Base-by-base conservation (phyloP, 2,797 vertebrate species). In the Rhinatrema bivittatum region DNA sequence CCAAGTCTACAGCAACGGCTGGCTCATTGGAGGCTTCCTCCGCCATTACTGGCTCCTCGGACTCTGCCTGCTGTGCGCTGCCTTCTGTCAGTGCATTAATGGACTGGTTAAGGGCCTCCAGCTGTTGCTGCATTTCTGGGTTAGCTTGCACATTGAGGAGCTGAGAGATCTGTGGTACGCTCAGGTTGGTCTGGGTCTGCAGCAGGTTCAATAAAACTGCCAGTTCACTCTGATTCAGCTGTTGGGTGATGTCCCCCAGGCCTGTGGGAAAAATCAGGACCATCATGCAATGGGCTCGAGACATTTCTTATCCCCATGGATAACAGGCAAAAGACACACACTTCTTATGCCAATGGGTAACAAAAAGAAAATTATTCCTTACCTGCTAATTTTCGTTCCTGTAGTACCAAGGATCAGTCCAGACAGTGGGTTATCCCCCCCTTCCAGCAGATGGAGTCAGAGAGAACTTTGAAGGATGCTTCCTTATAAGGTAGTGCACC, bases 101-200 rank as follows among this genome's bases (percentile, higher is more conserved):
- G 26, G 93, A 85, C 50, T 94, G 91, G 72, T 87, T 93, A 56
- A 98, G 85, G 49, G 82, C 81, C 67, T 95, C 92, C 61, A 89
- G 76, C 70, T 89, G 89, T 34, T 84, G 88, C 46, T 88, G 79
- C 63, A 87, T 85, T 66, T 91, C 88, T 4, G 82, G 81, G 39
- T 88, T 87, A 29, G 89, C 88, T 53, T 93, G 87, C 23, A 91
- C 84, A 12, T 93, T 97, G 51, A 98, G 83, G 57, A 93, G 83
- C 79, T 98, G 94, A 5, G 91, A 90, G 83, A 96, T 91, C 62
- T 98, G 96, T 7, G 91, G 81, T 50, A 97, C 80, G 42, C 84
- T 94, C 60, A 96, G 82, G 60, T 98, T 91, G 1, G 90, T 89
- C 74, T 97, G 96, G 57, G 94, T 92, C 80, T 99, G 94, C 40